Conservation (phyloP, 2,113 vertebrate genomes). For the Menura novaehollandiae region DNA sequence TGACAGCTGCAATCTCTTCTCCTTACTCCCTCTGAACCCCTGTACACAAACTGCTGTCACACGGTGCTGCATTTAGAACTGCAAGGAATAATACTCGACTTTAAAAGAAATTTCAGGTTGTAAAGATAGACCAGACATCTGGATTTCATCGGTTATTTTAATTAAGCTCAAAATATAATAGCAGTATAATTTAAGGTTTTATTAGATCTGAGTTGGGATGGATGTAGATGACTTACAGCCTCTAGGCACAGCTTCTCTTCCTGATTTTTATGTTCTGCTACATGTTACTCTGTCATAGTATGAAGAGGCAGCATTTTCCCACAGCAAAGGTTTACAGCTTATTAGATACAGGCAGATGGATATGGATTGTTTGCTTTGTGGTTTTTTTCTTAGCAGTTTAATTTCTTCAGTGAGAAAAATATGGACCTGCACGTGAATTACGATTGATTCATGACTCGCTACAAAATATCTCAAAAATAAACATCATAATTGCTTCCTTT, state of each 20-base stretch:
- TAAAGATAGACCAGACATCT: background rate
- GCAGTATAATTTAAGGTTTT: background rate
- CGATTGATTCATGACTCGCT: background rate
- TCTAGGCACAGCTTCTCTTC: background rate
- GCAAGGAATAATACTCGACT: background rate
- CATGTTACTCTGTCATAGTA: background rate
- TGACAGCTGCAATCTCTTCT: background rate
- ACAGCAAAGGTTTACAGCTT: background rate
- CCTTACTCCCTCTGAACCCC: background rate
- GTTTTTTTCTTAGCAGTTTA: background rate
- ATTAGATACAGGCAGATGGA: background rate
- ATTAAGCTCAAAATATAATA: background rate
- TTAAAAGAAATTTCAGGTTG: background rate
- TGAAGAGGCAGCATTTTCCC: background rate
- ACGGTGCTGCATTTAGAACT: background rate
- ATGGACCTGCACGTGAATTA: background rate
- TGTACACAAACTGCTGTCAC: background rate
- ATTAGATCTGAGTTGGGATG: background rate
- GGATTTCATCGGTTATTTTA: background rate
- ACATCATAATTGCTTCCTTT: constrained; percentile 3
- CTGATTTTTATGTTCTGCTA: background rate
- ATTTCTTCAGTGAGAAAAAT: background rate
- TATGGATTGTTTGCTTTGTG: background rate
- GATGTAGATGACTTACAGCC: background rate
- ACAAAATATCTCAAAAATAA: constrained; percentile 18